Percentiles rank a stretch among this genome's conserved stretches.
Evolutionary conservation across 2,113 vertebrate genomes (phyloP).

Genomic region (Psephotus haematonotus): DNA sequence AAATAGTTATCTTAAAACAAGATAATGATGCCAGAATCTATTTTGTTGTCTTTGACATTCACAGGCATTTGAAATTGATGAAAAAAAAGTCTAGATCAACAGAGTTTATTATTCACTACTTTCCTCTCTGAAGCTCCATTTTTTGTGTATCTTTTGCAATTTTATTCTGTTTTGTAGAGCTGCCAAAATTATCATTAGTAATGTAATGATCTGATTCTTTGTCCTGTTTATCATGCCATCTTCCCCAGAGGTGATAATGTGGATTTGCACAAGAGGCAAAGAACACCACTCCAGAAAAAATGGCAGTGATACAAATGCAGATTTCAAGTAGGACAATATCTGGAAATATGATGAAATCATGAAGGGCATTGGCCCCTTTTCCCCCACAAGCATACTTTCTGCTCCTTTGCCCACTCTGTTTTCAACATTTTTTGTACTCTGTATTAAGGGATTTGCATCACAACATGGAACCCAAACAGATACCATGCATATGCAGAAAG

Average conservation of each 20-base stretch:
- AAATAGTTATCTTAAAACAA: neutral
- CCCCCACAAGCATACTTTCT: fast-evolving
- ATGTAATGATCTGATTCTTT: neutral
- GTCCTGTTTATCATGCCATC: neutral
- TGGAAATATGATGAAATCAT: neutral
- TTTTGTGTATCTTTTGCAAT: neutral
- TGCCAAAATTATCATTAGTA: neutral
- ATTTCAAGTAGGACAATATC: neutral
- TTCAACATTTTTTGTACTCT: neutral
- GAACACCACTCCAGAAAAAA: neutral
- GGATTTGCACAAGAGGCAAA: neutral
- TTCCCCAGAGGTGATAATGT: neutral
- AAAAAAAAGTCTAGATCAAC: neutral
- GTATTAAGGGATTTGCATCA: neutral
- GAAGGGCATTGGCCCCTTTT: neutral
- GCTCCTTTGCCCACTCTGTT: neutral
- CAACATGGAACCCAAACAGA: neutral
- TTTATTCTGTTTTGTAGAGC: neutral
- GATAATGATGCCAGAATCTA: neutral
- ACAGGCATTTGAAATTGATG: neutral
- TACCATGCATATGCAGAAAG: neutral
- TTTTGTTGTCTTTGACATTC: neutral
- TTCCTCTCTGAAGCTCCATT: neutral
- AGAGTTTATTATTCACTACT: neutral
- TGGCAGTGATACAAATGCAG: neutral